Conservation (phyloP, 2,113 vertebrate genomes). For the Pluvialis apricaria region DNA sequence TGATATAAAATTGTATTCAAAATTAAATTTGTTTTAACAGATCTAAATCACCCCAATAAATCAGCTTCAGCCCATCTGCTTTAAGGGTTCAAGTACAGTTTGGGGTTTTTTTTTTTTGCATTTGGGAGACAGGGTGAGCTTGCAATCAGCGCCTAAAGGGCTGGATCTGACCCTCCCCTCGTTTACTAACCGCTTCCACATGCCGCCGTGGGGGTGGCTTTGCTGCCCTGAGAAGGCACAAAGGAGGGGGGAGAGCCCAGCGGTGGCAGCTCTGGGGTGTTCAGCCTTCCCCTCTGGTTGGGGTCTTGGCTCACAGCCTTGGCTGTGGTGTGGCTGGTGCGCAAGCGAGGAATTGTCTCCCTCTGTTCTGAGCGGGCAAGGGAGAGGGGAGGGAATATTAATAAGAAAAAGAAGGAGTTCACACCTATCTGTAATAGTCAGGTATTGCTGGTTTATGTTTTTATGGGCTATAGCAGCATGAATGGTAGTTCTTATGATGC, state of each 20-base stretch:
- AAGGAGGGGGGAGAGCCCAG: neutral
- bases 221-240: neutral
- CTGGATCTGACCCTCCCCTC: neutral
- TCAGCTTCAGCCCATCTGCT: constrained; percentile 22
- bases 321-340: rapidly evolving
- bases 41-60: constrained; percentile 51
- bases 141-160: neutral
- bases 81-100: neutral
- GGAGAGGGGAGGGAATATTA: neutral
- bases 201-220: neutral
- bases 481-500: neutral
- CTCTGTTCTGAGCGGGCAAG: neutral
- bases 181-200: neutral
- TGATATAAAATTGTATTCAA: constrained; percentile 59
- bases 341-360: rapidly evolving
- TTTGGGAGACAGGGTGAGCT: neutral
- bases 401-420: neutral
- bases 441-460: neutral
- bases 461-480: neutral
- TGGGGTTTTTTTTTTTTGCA: neutral
- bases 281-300: neutral
- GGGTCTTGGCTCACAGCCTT: neutral
- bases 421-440: neutral
- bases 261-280: rapidly evolving
- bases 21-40: constrained; percentile 55